Evolutionary conservation across 2,888 invertebrate genomes (phyloP).

Genomic region (Lacanobia wlatinum): DNA sequence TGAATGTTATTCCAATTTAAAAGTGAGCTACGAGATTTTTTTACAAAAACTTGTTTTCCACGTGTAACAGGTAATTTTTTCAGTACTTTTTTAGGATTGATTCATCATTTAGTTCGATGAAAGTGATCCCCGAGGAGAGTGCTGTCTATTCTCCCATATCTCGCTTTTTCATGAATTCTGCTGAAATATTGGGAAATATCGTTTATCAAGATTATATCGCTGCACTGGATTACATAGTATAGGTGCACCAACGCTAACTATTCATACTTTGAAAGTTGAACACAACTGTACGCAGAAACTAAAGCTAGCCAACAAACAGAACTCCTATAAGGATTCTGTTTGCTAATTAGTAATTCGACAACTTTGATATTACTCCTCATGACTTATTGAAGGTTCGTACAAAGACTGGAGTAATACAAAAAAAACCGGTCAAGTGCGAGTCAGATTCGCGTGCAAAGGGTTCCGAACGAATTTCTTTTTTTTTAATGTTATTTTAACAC

Average conservation of each 20-base stretch:
- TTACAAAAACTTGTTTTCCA: background rate
- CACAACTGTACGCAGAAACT: constrained; percentile 8
- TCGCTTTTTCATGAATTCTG: background rate
- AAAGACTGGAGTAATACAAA: no score
- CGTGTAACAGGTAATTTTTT: no score
- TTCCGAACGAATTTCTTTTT: no score
- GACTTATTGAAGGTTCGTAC: background rate
- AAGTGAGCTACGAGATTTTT: background rate
- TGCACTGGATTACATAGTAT: no score
- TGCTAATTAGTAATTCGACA: constrained; percentile 1
- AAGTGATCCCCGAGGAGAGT: background rate
- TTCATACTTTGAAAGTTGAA: constrained; percentile 13
- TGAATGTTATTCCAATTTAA: background rate
- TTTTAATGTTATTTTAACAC: no score
- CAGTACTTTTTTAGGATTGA: background rate
- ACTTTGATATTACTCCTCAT: background rate
- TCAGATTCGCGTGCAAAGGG: no score
- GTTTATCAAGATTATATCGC: background rate
- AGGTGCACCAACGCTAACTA: background rate
- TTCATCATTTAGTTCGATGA: background rate
- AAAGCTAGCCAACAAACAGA: background rate
- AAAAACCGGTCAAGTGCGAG: no score
- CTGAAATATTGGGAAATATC: background rate
- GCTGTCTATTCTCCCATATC: background rate
- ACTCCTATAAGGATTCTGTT: background rate